Evolutionary conservation across 2,888 invertebrate genomes (phyloP), one percentile per base, ranked within the genome.

Genomic region (Drosophila tripunctata): DNA sequence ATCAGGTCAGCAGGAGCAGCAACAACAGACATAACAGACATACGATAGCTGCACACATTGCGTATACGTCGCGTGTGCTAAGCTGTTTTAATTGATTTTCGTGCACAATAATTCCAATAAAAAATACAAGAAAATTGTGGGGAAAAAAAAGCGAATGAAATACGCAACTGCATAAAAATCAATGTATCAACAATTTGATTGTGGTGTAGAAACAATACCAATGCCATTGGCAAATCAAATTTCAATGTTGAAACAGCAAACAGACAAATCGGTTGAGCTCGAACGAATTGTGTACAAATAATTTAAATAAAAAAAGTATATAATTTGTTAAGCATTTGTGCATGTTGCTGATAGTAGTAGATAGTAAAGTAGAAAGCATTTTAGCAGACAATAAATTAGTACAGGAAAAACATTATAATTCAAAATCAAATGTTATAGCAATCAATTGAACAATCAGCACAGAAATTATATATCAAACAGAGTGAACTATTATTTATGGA

Each of bases 41-140:
- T 4, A 45, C 2, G n/a, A 47, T 21, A 54, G 6, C n/a, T 19
- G 1, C 24, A 7, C 8, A 41, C 6, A 27, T 52, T 60, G 17
- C 63, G 55, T 44, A 62, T 67, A 73, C 63, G 62, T 24, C 33
- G 17, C 43, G 50, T 33, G 21, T 31, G 57, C 48, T 44, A 52
- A 75, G 60, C 56, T 12, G 36, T 56, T 69, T 75, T 72, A 64
- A 75, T 75, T 72, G 70, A 75, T 54, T 47, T 75, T 54, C 56
- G 62, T 52, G 45, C 41, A 27, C 12, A 44, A 44, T 21, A 15
- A n/a, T n/a, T n/a, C n/a, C n/a, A 10, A 27, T 10, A 27, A 27
- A 27, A 24, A 24, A 2, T 7, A 6, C 22, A 22, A 4, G 6
- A 5, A 27, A 27, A 27, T 27, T 5, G 3, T 6, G 27, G 2